Percentiles rank a stretch among this genome's conserved stretches.
Conservation (phyloP, 2,888 invertebrate genomes). For the Stenurella melanura region DNA sequence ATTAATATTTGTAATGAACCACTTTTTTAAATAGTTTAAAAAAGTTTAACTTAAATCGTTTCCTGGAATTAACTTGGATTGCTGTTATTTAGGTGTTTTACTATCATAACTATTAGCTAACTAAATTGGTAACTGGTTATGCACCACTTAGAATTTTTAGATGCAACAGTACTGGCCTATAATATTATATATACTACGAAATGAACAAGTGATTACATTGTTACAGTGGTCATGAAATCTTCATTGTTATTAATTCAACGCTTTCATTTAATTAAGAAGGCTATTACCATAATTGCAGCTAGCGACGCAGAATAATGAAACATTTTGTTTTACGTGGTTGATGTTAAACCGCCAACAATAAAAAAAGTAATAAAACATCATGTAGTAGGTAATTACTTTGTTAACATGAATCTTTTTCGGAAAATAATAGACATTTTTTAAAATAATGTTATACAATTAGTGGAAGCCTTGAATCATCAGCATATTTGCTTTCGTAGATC, state of each 20-base stretch:
- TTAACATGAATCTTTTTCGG: not conserved
- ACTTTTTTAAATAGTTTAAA: too few relatives aligned
- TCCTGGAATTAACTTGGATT: too few relatives aligned
- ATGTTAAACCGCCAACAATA: slow-evolving; percentile 23
- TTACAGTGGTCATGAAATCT: slow-evolving; percentile 24
- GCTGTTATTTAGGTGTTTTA: too few relatives aligned
- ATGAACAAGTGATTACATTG: slow-evolving; percentile 22
- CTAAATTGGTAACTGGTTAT: too few relatives aligned
- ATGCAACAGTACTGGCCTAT: too few relatives aligned
- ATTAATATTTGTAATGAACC: too few relatives aligned
- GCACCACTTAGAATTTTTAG: too few relatives aligned
- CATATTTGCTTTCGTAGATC: not conserved
- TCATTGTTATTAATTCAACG: slow-evolving; percentile 34
- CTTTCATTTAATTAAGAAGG: slow-evolving; percentile 41
- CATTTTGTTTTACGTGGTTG: slow-evolving; percentile 19
- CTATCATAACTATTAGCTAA: too few relatives aligned
- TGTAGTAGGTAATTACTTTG: slow-evolving; percentile 8
- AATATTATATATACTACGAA: slow-evolving; percentile 24
- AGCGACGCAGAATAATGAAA: slow-evolving; percentile 35
- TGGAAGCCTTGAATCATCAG: not conserved
- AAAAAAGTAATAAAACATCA: not conserved
- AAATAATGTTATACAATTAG: not conserved
- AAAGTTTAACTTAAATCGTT: too few relatives aligned
- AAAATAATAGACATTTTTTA: not conserved
- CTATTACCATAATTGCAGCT: slow-evolving; percentile 50